Base-by-base conservation (phyloP, 2,113 vertebrate species). In the Thamnaconus septentrionalis region DNA sequence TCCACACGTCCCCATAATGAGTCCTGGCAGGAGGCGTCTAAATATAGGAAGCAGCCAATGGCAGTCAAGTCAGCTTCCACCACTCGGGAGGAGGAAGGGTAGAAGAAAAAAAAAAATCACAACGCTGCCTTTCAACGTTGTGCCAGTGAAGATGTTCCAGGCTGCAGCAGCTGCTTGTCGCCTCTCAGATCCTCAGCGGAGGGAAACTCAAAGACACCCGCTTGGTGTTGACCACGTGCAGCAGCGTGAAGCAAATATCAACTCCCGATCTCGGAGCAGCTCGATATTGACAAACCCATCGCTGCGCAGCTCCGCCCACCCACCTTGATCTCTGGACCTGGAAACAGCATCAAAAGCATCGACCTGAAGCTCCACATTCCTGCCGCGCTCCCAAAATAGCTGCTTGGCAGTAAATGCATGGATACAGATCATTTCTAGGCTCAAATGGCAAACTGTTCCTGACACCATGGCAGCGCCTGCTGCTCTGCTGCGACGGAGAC, bases 111-210 rank as follows among this genome's bases (percentile, higher is more conserved):
- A 56, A 61, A 42, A 61, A 72, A 7, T 62, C 66, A 69, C 12
- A 72, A 56, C 43, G 18, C 49, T 54, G 56, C 44, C 73, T 85
- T 81, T 86, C 78, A 86, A 81, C 73, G 67, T 64, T 4, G 49
- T 64, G 72, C 56, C 47, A n/a, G 47, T 71, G 63, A 69, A 65
- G 72, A 31, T 2, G 18, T 31, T 31, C 18, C 18, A 31, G 18
- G 18, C 18, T 31, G 18, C 18, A 31, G 18, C 18, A 31, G 18
- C 18, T 31, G 18, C 79, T 45, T 45, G 4, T 49, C 59, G 69
- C 71, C 69, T 62, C 56, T 61, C 60, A 59, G 64, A 84, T 74
- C 39, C 66, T 66, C 59, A 44, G 56, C 48, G 71, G 50, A 43
- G 61, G 62, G 59, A 55, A 73, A 43, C 41, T 60, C 61, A 62